phyloP scores from a whole-genome alignment of 2,113 vertebrate genomes.

The Mohoua ochrocephala region DNA sequence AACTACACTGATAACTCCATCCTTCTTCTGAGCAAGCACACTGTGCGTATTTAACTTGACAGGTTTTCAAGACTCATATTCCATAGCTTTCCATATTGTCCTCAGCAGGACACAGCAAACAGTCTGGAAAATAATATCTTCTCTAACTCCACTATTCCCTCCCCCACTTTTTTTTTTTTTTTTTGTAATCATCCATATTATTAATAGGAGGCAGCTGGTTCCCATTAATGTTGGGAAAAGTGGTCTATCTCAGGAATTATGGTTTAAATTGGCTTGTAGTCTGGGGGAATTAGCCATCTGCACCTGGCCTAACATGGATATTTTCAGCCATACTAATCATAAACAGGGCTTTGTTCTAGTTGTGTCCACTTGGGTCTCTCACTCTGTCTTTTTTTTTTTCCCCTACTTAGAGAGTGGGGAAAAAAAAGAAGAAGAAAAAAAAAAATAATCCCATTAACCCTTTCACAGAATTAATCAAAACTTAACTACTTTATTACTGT shows the following conservation, averaged over 20 bases:
- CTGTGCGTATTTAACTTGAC: not conserved
- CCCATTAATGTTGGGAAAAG: slow-evolving; percentile 73
- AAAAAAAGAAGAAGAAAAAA: not conserved
- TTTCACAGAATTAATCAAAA: not conserved
- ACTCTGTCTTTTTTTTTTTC: not conserved
- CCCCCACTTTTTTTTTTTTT: not conserved
- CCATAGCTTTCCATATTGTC: slow-evolving; percentile 26
- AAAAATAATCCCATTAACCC: not conserved
- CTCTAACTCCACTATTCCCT: slow-evolving; percentile 27
- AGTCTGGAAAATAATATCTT: slow-evolving; percentile 53
- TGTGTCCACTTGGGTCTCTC: slow-evolving; percentile 37
- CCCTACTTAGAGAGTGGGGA: not conserved
- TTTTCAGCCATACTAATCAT: slow-evolving; percentile 71
- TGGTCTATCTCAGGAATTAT: slow-evolving; percentile 79
- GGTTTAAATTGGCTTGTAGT: slow-evolving; percentile 79
- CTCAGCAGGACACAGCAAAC: slow-evolving; percentile 26
- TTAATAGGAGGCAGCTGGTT: slow-evolving; percentile 84
- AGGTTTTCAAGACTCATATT: slow-evolving; percentile 34
- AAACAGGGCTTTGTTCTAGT: slow-evolving; percentile 64
- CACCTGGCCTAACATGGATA: slow-evolving; percentile 81
- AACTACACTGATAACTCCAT: not conserved
- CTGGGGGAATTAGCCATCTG: slow-evolving; percentile 73
- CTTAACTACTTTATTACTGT: not conserved
- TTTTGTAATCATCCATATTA: slow-evolving; percentile 60
- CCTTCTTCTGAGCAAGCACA: not conserved